Evolutionary conservation across 2,888 invertebrate species (phyloP).

Genomic region (Allophyes oxyacanthae): DNA sequence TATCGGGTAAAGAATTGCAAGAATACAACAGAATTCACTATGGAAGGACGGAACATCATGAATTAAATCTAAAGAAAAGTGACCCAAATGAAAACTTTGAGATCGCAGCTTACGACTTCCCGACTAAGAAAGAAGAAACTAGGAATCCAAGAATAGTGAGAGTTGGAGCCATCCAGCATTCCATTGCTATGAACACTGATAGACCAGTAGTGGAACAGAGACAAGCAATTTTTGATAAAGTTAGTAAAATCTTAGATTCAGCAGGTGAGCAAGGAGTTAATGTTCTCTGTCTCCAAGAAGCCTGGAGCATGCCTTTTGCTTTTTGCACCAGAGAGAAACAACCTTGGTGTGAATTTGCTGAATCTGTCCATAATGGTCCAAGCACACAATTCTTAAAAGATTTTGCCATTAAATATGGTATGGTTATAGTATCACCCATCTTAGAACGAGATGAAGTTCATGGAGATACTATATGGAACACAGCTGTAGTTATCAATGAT

Average conservation of each 20-base stretch:
- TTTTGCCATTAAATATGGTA: constrained; percentile 94
- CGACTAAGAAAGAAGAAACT: constrained; percentile 91
- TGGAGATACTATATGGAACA: constrained; percentile 98
- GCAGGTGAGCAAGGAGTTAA: constrained; percentile 95
- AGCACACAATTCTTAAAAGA: constrained; percentile 94
- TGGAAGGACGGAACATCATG: constrained; percentile 91
- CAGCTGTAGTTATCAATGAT: constrained; percentile 97
- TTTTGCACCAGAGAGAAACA: constrained; percentile 99
- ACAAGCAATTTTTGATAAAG: constrained; percentile 93
- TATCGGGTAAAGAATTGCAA: constrained; percentile 85
- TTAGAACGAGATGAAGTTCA: constrained; percentile 96
- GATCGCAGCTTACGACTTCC: constrained; percentile 93
- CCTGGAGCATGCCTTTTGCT: constrained; percentile 99
- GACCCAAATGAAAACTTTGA: constrained; percentile 91
- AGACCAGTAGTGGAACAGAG: constrained; percentile 93
- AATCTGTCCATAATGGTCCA: constrained; percentile 95
- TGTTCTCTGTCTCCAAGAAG: constrained; percentile 98
- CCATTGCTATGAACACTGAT: constrained; percentile 93
- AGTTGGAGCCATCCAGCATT: constrained; percentile 96
- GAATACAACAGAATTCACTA: constrained; percentile 94
- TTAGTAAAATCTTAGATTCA: constrained; percentile 92
- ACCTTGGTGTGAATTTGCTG: constrained; percentile 99
- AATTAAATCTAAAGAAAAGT: constrained; percentile 85
- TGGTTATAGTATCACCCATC: constrained; percentile 98
- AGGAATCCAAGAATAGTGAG: constrained; percentile 92